A percentile compares a stretch with the other conserved stretches of the same genome.
phyloP scores from a whole-genome alignment of 2,888 invertebrate genomes.

The Trisateles emortualis region DNA sequence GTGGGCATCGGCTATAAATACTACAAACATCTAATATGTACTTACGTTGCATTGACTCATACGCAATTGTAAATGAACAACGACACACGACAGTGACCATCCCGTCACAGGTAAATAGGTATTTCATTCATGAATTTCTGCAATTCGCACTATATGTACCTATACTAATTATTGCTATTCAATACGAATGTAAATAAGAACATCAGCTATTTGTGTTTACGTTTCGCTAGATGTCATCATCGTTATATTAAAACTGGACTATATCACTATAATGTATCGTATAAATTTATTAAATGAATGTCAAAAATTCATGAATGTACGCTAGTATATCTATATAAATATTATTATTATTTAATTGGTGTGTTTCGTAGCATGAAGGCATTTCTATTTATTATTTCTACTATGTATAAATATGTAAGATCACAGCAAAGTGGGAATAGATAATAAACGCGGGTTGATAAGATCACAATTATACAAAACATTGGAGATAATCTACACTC shows the following conservation, averaged over 20 bases:
- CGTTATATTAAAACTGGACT: slow-evolving; percentile 29
- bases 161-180: slow-evolving; percentile 35
- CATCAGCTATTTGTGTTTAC: slow-evolving; percentile 22
- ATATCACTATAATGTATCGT: slow-evolving; percentile 36
- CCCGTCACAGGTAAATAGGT: slow-evolving; percentile 24
- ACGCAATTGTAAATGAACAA: neutral
- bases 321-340: slow-evolving; percentile 26
- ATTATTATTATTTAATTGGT: slow-evolving; percentile 42
- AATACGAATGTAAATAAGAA: slow-evolving; percentile 25
- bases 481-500: neutral
- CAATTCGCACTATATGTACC: slow-evolving; percentile 18
- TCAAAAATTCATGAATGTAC: slow-evolving; percentile 41
- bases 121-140: slow-evolving; percentile 41
- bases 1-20: neutral
- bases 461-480: neutral
- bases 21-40: neutral
- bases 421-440: slow-evolving; percentile 50
- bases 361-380: slow-evolving; percentile 46
- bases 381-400: slow-evolving; percentile 33
- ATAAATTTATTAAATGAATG: slow-evolving; percentile 28
- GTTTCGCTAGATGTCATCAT: slow-evolving; percentile 8
- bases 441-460: slow-evolving; percentile 20
- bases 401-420: slow-evolving; percentile 44
- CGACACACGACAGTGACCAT: slow-evolving; percentile 24
- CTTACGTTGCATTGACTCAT: neutral